Base-by-base conservation (phyloP, 2,113 vertebrate genomes). In the Onychostruthus taczanowskii region DNA sequence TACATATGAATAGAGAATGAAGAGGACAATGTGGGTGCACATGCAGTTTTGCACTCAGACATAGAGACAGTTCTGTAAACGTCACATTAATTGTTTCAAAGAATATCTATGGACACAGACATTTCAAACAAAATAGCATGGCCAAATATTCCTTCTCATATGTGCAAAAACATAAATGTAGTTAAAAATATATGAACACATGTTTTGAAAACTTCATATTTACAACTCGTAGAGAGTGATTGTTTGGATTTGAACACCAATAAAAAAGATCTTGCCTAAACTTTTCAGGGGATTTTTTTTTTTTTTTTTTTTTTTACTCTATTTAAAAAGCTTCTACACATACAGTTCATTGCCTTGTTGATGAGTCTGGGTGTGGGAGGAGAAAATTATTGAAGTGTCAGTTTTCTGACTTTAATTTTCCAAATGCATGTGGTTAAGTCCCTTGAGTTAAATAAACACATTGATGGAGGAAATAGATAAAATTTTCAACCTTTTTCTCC, bases 331-430 rank as follows among this genome's bases (percentile, higher is more conserved):
- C 19, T 73, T 84, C 47, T 50, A 16, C 37, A n/a, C 17, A 59
- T 55, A 70, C 17, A 61, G 63, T 58, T 90, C 63, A 83, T 62
- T 83, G 43, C 47, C 23, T 70, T 89, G 41, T 55, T 94, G 68
- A 63, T 83, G 63, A 92, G 16, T 53, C n/a, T 84, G 64, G 41
- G 46, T 89, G 76, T 84, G 63, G 83, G 33, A 89, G 49, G n/a
- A 70, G 9, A 90, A 96, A 92, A 92, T 88, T 84, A 94, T 78
- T 87, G 31, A 91, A 88, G 56, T 78, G 49, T 81, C 87, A 88
- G 35, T 63, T 90, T 93, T 95, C 79, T 82, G 47, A 88, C 88
- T 84, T 95, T 68, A 94, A 90, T 96, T 95, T 92, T 93, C 68
- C 31, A 90, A 91, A 90, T 90, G 59, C 49, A 49, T 86, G 85